Evolutionary conservation across 2,888 invertebrate species (phyloP).

Genomic region (Andrena flavipes): DNA sequence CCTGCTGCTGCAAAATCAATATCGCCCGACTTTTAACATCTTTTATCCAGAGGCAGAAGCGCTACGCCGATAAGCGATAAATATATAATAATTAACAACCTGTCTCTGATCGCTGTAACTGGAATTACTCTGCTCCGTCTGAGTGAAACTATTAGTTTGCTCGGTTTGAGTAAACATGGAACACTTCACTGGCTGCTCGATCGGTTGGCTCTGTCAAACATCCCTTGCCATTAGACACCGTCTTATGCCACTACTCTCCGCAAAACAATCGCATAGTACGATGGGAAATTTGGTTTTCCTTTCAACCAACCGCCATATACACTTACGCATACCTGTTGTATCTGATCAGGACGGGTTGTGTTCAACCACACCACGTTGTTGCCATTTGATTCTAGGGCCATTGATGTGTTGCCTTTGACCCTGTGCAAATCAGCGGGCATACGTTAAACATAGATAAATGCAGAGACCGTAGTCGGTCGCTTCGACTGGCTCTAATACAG

Average conservation of each 20-base stretch:
- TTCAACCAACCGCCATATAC: constrained; percentile 53
- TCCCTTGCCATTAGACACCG: constrained; percentile 60
- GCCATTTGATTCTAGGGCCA: constrained; percentile 83
- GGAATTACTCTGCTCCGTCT: constrained; percentile 81
- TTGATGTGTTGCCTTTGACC: constrained; percentile 80
- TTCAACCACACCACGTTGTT: constrained; percentile 83
- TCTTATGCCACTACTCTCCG: too few relatives aligned
- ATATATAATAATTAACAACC: constrained; percentile 67
- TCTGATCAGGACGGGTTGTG: constrained; percentile 82
- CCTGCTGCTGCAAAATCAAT: constrained; percentile 67
- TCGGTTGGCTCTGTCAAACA: constrained; percentile 75
- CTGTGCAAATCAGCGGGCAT: constrained; percentile 79
- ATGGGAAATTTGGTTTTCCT: constrained; percentile 34
- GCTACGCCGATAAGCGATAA: neutral
- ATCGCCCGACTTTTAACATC: constrained; percentile 20
- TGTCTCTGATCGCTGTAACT: constrained; percentile 81
- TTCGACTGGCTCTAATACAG: constrained; percentile 30
- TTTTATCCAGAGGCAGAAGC: constrained; percentile 7
- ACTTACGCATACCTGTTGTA: constrained; percentile 81
- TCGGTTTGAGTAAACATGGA: constrained; percentile 83
- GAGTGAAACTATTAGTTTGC: constrained; percentile 81
- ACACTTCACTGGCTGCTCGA: constrained; percentile 80
- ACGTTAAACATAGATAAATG: constrained; percentile 47
- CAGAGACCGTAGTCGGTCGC: neutral
- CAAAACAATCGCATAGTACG: constrained; percentile 40